Percentiles rank a stretch among this genome's conserved stretches.
phyloP scores from a whole-genome alignment of 2,888 invertebrate genomes.

The Conchocele bisecta region DNA sequence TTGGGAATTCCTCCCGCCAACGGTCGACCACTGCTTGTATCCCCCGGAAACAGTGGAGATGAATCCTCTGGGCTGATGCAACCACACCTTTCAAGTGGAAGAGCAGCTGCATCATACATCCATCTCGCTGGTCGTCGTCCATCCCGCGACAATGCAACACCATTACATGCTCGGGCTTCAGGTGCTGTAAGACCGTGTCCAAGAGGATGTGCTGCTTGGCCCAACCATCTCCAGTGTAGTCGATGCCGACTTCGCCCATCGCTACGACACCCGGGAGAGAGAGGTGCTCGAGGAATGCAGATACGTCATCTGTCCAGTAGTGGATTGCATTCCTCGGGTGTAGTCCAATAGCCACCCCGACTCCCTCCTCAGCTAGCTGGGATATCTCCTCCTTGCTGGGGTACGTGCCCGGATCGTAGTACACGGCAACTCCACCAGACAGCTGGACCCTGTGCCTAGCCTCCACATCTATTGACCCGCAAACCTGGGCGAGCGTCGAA shows the following conservation, averaged over 20 bases:
- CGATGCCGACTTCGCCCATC: neutral
- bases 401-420: no score
- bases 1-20: constrained; percentile 3
- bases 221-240: neutral
- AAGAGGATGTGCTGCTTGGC: neutral
- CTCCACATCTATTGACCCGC: no score
- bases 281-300: neutral
- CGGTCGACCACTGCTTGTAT: neutral
- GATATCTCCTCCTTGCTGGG: no score
- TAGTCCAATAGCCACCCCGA: neutral
- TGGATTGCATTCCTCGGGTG: neutral
- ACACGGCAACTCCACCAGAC: no score
- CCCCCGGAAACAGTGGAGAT: constrained; percentile 6
- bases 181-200: neutral
- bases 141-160: constrained; percentile 4
- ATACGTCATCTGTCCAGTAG: neutral
- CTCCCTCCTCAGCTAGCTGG: no score
- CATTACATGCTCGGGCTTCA: neutral
- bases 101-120: neutral
- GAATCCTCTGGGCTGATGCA: neutral
- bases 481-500: no score
- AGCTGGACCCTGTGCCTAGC: no score
- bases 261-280: neutral
- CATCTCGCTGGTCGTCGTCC: neutral
- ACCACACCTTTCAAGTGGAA: neutral